Conservation (phyloP, 2,888 invertebrate genomes). For the Polydrusus pterygomalis region DNA sequence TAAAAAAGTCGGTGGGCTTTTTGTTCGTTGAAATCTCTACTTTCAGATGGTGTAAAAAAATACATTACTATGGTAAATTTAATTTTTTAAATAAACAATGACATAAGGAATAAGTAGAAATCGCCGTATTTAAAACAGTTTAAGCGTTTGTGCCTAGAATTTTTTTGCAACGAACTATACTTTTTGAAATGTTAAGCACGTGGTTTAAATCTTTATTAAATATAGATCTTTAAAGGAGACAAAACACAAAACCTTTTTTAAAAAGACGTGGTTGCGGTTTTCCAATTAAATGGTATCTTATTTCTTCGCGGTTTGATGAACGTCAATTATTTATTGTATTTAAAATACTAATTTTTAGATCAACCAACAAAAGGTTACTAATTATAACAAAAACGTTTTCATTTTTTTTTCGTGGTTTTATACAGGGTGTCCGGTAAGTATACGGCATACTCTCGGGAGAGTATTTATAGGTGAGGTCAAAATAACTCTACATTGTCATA, state of each 20-base stretch:
- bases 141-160: not conserved
- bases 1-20: too few species aligned
- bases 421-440: too few species aligned
- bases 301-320: not conserved
- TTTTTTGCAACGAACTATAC: not conserved
- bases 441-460: too few species aligned
- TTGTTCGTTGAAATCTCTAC: too few species aligned
- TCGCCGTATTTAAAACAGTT: too few species aligned
- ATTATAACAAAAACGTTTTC: not conserved
- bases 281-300: not conserved
- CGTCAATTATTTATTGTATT: not conserved
- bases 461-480: too few species aligned
- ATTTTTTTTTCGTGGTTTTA: not conserved
- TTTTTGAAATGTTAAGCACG: not conserved
- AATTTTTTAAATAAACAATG: too few species aligned
- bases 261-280: not conserved
- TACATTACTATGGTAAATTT: too few species aligned
- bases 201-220: not conserved
- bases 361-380: not conserved
- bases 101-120: too few species aligned
- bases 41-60: too few species aligned
- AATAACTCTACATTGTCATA: too few species aligned
- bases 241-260: not conserved
- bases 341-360: not conserved
- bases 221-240: too few species aligned